Base-by-base conservation (phyloP, 1,140 invertebrate species). In the Cyphomyrmex costatus region DNA sequence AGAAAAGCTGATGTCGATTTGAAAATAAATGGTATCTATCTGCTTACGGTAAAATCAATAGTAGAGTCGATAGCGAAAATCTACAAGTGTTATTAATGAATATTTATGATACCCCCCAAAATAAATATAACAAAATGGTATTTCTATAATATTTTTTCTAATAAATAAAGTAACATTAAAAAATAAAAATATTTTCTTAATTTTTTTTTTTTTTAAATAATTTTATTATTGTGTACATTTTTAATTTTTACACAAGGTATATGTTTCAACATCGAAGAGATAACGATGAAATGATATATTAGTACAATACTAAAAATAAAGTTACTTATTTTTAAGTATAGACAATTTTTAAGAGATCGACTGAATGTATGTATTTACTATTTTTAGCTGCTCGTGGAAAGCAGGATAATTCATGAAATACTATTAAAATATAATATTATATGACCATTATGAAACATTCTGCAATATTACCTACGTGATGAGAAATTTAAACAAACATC, bases 161-260 rank as follows among this genome's bases (percentile, higher is more conserved):
- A 56, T 33, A 36, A 21, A 73, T 73, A 56, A n/a, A 56, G 33
- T n/a, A 51, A 65, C 12, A 42, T 1, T 66, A 21, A 65, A 61
- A 19, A 27, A 14, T 30, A 61, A 63, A 8, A 33, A 65, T 30
- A 33, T 33, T 63, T 63, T 16, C 2, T 19, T 33, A 19, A 63
- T 51, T 12, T 51, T 71, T 71, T 14, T 2, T 8, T 30, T n/a
- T n/a, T n/a, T n/a, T n/a, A n/a, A n/a, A n/a, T n/a, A 10, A 71
- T 71, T 71, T 71, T 51, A n/a, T 71, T 53, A 30, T 53, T 71
- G 2, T 27, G 16, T 73, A 53, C 16, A n/a, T 53, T 53, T 71
- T 3, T n/a, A 16, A 14, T 73, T 56, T 73, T 56, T 27, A n/a
- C 7, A 30, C 19, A 3, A 30, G 16, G 51, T 33, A 30, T 63